Conservation (phyloP, 2,113 vertebrate species). For the Polyodon spathula region DNA sequence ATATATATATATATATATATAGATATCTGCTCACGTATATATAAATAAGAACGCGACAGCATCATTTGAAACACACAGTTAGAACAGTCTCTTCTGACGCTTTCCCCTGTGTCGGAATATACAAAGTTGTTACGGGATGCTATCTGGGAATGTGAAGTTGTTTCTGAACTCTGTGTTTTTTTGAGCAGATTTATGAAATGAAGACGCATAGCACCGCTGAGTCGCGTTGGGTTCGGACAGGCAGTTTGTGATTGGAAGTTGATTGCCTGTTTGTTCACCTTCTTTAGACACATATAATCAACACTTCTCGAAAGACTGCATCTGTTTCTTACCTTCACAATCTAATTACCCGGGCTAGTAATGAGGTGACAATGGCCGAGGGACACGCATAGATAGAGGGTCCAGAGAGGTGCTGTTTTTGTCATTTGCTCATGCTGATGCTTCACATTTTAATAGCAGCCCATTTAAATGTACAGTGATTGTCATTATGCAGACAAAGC, state of each 20-base stretch:
- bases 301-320: conserved; percentile 66
- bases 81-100: too few relatives aligned
- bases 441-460: conserved; percentile 62
- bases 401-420: conserved; percentile 37
- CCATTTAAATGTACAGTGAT: conserved; percentile 51
- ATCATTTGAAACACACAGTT: too few relatives aligned
- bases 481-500: conserved; percentile 57
- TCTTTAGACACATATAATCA: conserved; percentile 53
- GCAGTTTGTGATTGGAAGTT: conserved; percentile 39
- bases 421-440: conserved; percentile 38
- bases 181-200: too few relatives aligned
- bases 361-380: conserved; percentile 65
- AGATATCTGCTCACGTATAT: too few relatives aligned
- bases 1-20: too few relatives aligned
- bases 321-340: conserved; percentile 66
- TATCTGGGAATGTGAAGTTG: too few relatives aligned
- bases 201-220: too few relatives aligned
- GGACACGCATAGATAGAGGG: conserved; percentile 12
- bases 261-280: conserved; percentile 75
- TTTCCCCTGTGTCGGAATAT: too few relatives aligned
- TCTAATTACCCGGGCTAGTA: conserved; percentile 82
- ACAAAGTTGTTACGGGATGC: too few relatives aligned
- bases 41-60: too few relatives aligned
- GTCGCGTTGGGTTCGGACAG: conserved; percentile 13
- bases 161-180: too few relatives aligned